These are phyloP conservation scores for Hydrophis major DNA, from an alignment of 2,797 vertebrate genomes.

Conservation along the genomic window DNA sequence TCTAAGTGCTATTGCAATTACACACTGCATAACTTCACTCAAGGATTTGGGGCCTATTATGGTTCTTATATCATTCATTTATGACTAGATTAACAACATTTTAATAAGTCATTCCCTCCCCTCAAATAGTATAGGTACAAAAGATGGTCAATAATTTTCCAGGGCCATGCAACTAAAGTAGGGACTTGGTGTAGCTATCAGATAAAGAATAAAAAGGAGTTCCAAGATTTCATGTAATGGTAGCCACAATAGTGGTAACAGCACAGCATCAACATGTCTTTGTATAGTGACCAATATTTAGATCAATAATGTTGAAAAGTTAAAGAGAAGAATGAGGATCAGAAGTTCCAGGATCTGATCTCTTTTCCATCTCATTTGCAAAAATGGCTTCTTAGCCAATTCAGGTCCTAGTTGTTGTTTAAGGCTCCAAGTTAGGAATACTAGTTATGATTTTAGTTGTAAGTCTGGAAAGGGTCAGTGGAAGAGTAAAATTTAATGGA, in stretches of 20 bases:
- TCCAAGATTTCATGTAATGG: not conserved
- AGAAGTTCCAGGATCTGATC: not conserved
- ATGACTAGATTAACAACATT: not conserved
- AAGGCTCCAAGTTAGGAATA: not conserved
- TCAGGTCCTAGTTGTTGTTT: not conserved
- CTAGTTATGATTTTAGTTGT: not conserved
- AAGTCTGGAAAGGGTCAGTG: not conserved
- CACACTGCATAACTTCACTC: not conserved
- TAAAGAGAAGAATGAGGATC: not conserved
- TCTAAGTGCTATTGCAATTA: not conserved
- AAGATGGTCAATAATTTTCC: not conserved
- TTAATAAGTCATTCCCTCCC: not conserved
- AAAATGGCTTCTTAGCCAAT: not conserved
- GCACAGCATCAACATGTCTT: not conserved
- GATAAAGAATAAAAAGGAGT: not conserved
- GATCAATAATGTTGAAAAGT: not conserved
- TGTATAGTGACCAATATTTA: not conserved
- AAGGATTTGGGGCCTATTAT: not conserved
- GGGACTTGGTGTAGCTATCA: not conserved
- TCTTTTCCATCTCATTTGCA: not conserved
- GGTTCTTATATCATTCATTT: not conserved
- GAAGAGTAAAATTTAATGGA: not conserved
- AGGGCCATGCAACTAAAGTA: not conserved
- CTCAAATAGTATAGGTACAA: not conserved
- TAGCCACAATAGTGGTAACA: not conserved